Conservation (phyloP, 1,140 invertebrate species). For the Drosophila albomicans region DNA sequence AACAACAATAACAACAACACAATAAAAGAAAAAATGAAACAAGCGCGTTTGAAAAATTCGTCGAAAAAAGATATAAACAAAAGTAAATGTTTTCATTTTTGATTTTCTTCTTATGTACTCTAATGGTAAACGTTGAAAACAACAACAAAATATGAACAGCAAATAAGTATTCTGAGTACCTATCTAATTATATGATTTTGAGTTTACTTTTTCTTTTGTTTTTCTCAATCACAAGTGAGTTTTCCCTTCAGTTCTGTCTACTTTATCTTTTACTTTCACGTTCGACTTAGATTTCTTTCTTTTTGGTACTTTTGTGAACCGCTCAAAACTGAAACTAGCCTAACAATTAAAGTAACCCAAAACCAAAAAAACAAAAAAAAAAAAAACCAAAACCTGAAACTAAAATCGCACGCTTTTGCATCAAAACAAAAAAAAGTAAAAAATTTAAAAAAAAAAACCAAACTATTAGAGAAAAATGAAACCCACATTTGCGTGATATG, state of each 20-base stretch:
- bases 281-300: constrained; percentile 48
- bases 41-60: constrained; percentile 32
- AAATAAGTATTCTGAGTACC: constrained; percentile 18
- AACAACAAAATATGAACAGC: background rate
- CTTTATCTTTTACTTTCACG: constrained; percentile 27
- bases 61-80: constrained; percentile 29
- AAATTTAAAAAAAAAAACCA: constrained; percentile 43
- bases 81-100: constrained; percentile 43
- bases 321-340: constrained; percentile 80
- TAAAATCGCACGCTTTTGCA: constrained; percentile 84
- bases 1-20: constrained; percentile 37
- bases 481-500: constrained; percentile 69
- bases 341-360: constrained; percentile 75
- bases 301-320: constrained; percentile 75
- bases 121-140: constrained; percentile 7
- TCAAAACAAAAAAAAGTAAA: constrained; percentile 61
- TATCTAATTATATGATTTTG: constrained; percentile 34
- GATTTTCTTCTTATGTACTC: constrained; percentile 20
- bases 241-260: constrained; percentile 34
- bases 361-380: constrained; percentile 36
- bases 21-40: background rate
- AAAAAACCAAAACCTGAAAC: constrained; percentile 58
- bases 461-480: constrained; percentile 55
- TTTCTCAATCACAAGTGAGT: constrained; percentile 41
- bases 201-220: constrained; percentile 25